Evolutionary conservation across 2,113 vertebrate genomes (phyloP).

Genomic region (Oncorhynchus nerka): DNA sequence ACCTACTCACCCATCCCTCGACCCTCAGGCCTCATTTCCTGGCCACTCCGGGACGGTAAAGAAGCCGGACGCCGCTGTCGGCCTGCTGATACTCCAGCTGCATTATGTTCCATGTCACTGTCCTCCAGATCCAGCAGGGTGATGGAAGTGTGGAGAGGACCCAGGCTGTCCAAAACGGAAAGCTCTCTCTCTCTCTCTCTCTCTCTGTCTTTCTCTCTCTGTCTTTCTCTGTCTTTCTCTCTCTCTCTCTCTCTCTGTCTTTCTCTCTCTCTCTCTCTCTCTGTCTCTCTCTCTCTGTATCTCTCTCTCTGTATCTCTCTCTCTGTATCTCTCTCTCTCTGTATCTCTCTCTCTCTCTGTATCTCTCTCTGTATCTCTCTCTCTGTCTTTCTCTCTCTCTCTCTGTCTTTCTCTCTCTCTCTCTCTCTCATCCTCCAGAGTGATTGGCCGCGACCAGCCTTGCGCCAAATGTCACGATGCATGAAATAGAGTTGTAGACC

Average conservation of each 20-base stretch:
- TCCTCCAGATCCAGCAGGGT: neutral
- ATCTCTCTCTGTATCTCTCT: no score
- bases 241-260: no score
- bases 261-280: no score
- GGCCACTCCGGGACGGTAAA: neutral
- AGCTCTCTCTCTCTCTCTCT: neutral
- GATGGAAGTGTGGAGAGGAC: neutral
- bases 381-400: no score
- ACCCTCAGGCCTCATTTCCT: conserved; percentile 13
- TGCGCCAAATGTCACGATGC: neutral
- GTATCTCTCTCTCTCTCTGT: no score
- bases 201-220: no score
- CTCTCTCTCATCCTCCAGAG: neutral
- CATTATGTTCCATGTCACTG: neutral
- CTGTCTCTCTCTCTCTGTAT: no score
- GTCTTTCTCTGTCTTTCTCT: no score
- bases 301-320: no score
- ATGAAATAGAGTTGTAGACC: neutral
- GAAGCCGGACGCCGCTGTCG: conserved; percentile 1
- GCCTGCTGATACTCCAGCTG: neutral
- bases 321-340: no score
- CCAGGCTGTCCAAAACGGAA: neutral
- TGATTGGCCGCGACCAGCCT: neutral
- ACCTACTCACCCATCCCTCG: neutral
- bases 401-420: no score